Percentiles rank a stretch among this genome's conserved stretches.
Evolutionary conservation across 2,797 vertebrate genomes (phyloP).

Genomic region (Rhynchonycteris naso): DNA sequence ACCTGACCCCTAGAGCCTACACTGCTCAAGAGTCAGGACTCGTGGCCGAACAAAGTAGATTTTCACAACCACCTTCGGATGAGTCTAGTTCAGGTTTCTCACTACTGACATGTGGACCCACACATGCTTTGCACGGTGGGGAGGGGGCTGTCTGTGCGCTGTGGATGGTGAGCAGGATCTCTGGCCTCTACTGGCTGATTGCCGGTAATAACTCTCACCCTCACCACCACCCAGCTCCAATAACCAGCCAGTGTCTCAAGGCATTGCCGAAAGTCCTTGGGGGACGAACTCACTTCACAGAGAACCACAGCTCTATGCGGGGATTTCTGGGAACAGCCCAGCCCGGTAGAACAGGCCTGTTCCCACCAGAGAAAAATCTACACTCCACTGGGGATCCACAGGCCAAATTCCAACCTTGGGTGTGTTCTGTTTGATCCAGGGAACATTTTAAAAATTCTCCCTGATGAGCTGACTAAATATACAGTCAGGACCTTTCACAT

Average conservation of each 20-base stretch:
- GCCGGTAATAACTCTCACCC: too few relatives aligned
- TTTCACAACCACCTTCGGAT: neutral
- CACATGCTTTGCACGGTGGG: rapidly evolving
- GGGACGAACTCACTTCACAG: too few relatives aligned
- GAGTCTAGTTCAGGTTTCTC: neutral
- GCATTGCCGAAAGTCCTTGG: neutral
- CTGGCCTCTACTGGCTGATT: neutral
- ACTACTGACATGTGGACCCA: rapidly evolving
- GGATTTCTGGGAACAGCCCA: neutral
- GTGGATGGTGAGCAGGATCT: rapidly evolving
- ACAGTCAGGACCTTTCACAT: neutral
- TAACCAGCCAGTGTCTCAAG: neutral
- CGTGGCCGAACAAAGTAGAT: neutral
- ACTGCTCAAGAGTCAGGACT: neutral
- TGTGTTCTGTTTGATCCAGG: neutral
- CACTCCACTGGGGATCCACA: neutral
- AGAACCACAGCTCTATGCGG: neutral
- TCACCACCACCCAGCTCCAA: neutral
- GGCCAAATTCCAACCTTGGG: neutral
- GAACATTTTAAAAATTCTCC: neutral
- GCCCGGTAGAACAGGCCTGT: neutral
- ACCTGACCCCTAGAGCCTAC: neutral
- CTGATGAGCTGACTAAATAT: neutral
- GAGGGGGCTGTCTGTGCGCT: rapidly evolving
- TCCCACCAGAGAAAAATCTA: neutral